These are phyloP conservation scores for Macrosteles quadrilineatus DNA, from an alignment of 1,140 invertebrate species.

Conservation along the genomic window DNA sequence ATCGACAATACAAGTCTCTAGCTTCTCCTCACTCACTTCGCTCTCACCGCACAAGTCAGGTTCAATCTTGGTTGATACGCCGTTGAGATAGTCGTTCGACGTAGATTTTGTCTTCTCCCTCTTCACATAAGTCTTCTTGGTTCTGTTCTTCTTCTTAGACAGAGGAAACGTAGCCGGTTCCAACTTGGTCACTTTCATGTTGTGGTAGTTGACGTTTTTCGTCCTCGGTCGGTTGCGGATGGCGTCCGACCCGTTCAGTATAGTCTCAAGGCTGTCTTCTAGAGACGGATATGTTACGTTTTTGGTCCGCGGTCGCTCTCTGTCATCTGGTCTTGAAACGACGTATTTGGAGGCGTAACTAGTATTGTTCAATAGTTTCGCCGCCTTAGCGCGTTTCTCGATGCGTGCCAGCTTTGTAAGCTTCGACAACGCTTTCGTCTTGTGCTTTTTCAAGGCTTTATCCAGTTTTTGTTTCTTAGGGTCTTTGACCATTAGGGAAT, in stretches of 20 bases:
- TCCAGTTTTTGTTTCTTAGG: slow-evolving; percentile 47
- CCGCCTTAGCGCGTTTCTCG: slow-evolving; percentile 39
- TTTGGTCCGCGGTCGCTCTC: slow-evolving; percentile 35
- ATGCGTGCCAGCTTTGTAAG: slow-evolving; percentile 57
- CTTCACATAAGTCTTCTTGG: slow-evolving; percentile 27
- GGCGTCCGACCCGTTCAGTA: slow-evolving; percentile 49
- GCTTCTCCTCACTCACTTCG: slow-evolving; percentile 33
- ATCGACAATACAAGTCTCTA: slow-evolving; percentile 39
- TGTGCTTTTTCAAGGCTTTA: slow-evolving; percentile 35
- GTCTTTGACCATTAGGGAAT: slow-evolving; percentile 53
- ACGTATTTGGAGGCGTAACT: slow-evolving; percentile 37
- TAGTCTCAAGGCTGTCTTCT: slow-evolving; percentile 39
- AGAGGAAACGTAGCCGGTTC: slow-evolving; percentile 53
- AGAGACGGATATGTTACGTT: slow-evolving; percentile 44
- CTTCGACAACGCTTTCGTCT: slow-evolving; percentile 59
- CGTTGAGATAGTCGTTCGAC: slow-evolving; percentile 14
- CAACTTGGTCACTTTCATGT: slow-evolving; percentile 52
- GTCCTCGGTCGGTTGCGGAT: slow-evolving; percentile 60
- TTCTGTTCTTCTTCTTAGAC: slow-evolving; percentile 39
- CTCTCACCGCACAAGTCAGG: slow-evolving; percentile 20
- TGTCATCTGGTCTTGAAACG: slow-evolving; percentile 44
- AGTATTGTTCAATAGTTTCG: slow-evolving; percentile 38
- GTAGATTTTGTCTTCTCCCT: slow-evolving; percentile 5
- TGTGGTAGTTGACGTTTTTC: slow-evolving; percentile 64
- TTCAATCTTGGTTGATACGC: slow-evolving; percentile 6